Evolutionary conservation across 2,797 vertebrate genomes (phyloP), one percentile per base, ranked within the genome.

Genomic region (Phoebastria nigripes): DNA sequence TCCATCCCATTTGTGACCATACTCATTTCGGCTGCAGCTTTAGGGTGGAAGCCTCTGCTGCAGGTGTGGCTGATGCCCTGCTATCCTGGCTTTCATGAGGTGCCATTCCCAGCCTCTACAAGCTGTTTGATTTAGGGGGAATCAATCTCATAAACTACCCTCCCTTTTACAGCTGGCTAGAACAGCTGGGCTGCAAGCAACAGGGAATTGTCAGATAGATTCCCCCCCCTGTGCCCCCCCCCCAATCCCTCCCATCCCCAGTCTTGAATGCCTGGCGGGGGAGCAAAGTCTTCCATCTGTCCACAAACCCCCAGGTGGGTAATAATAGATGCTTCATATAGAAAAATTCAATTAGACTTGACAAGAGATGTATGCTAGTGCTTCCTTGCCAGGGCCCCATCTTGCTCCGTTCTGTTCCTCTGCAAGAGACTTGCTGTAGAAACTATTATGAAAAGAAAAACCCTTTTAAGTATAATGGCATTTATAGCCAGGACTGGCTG

Each of bases 341-440:
- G 93, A 66, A 94, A 89, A 94, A 93, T 44, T 81, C 91, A 79
- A 83, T 95, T 96, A 91, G 87, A 85, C 26, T 85, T 82, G 91
- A 94, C 81, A 91, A 62, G 74, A 94, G 65, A 93, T 90, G 39
- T 66, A 83, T 94, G 84, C 76, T 47, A 79, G 54, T 42, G 28
- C 55, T 87, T 85, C 78, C 70, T 87, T 90, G 83, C 90, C 74
- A 90, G 78, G 63, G 39, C 78, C 65, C 39, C 59, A n/a, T 72
- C 69, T 81, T 92, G 70, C 51, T 93, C 41, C 74, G 61, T 52
- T 95, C 76, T 94, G 72, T 66, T 86, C 66, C 86, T 79, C 83
- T 65, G 78, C 86, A 87, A 80, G 78, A 87, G 25, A n/a, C 59
- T 76, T 49, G 44, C 88, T 91, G 54, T 80, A 88, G 54, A 85